These are phyloP conservation scores for Drosophila infuscata DNA, from an alignment of 2,888 invertebrate species.

Conservation along the genomic window DNA sequence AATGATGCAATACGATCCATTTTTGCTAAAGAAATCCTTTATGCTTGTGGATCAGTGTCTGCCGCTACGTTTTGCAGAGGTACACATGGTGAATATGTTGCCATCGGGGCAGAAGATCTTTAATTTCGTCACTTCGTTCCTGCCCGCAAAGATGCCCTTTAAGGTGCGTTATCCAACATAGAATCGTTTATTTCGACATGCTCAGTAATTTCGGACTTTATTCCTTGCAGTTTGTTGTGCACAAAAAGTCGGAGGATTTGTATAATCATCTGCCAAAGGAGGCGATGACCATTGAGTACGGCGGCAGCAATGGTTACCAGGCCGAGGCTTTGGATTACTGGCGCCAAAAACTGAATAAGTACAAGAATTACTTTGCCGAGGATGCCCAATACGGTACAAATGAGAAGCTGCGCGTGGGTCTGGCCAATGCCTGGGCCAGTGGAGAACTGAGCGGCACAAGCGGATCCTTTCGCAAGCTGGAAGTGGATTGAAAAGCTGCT, in stretches of 20 bases:
- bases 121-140: conserved; percentile 72
- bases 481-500: conserved; percentile 63
- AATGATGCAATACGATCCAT: conserved; percentile 75
- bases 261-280: conserved; percentile 75
- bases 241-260: conserved; percentile 79
- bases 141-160: conserved; percentile 69
- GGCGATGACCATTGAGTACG: conserved; percentile 77
- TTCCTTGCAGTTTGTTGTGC: conserved; percentile 70
- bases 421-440: conserved; percentile 57
- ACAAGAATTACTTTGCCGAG: conserved; percentile 70
- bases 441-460: conserved; percentile 73
- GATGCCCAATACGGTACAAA: conserved; percentile 72
- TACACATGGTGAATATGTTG: conserved; percentile 79
- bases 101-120: conserved; percentile 68
- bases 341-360: conserved; percentile 57
- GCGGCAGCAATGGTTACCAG: conserved; percentile 77
- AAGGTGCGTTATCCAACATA: conserved; percentile 61
- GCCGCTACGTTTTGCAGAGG: conserved; percentile 70
- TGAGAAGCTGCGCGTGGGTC: conserved; percentile 72
- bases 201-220: neutral
- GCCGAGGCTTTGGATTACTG: conserved; percentile 75
- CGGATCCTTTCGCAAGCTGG: conserved; percentile 78
- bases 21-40: conserved; percentile 71
- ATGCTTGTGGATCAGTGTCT: conserved; percentile 72
- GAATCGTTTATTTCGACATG: too few relatives aligned